These are phyloP conservation scores for Ceratoteleas bidentatus DNA, from an alignment of 1,140 invertebrate species.

Conservation along the genomic window DNA sequence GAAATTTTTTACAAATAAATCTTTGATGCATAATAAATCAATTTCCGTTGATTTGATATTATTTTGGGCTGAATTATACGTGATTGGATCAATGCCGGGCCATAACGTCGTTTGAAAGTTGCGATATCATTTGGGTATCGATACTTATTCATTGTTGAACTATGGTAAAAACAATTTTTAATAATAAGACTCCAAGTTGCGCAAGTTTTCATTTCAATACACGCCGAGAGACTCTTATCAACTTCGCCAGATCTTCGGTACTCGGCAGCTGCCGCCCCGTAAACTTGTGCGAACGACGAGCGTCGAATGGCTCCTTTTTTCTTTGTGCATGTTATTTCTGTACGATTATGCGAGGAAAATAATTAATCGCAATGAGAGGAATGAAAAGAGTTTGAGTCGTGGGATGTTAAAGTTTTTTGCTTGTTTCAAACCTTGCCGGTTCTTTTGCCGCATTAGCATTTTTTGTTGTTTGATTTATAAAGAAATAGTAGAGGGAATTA, in stretches of 20 bases:
- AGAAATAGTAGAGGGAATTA: too few species aligned
- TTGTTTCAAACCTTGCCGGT: too few species aligned
- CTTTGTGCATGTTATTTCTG: neutral
- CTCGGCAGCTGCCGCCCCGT: slow-evolving; percentile 16
- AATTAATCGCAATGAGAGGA: neutral
- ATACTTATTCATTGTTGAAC: slow-evolving; percentile 16
- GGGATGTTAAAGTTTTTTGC: too few species aligned
- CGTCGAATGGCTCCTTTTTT: neutral
- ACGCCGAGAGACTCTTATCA: slow-evolving; percentile 26
- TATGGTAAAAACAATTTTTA: slow-evolving; percentile 32
- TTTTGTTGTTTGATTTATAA: too few species aligned
- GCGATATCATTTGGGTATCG: slow-evolving; percentile 8
- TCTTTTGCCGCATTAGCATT: too few species aligned
- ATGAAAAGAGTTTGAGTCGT: too few species aligned
- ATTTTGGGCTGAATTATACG: neutral
- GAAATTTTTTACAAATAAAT: too few species aligned
- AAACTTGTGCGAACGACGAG: slow-evolving; percentile 25
- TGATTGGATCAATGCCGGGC: slow-evolving; percentile 2
- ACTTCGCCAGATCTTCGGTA: slow-evolving; percentile 34
- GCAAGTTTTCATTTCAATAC: slow-evolving; percentile 38
- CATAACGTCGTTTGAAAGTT: neutral
- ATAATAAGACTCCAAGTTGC: slow-evolving; percentile 30
- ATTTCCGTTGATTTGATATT: neutral
- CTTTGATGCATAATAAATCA: slow-evolving; percentile 3
- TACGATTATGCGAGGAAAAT: neutral